Base-by-base conservation (phyloP, 2,797 vertebrate species). In the Urocyon cinereoargenteus region DNA sequence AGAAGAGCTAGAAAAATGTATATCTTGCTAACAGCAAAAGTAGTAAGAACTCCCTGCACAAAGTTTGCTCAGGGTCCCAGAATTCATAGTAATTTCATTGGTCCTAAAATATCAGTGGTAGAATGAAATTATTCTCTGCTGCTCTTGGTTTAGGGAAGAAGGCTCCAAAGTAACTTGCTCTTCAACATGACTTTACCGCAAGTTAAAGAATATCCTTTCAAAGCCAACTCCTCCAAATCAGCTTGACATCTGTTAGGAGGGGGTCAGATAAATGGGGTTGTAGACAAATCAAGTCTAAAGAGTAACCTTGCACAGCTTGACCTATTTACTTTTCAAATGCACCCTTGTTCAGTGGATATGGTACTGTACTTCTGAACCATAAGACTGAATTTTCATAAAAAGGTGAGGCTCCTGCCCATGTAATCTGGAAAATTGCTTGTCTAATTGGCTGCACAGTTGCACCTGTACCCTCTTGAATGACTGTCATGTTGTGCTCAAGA, bases 361-460 rank as follows among this genome's bases (percentile, higher is more conserved):
- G 55, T 21, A 66, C 49, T 61, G 49, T 22, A 13, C 84, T 97
- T 96, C 88, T 59, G 91, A 98, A 89, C 49, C 88, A 49, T 34
- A 82, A 82, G 36, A 77, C 91, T 90, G 72, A 84, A 78, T 95
- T 97, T 97, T 98, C 93, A 82, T 94, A 90, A 97, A 91, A 94
- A 91, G 73, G 68, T 93, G 79, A 96, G n/a, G 53, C 59, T 93
- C 91, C 84, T 96, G 83, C 83, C 75, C 90, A 12, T 93, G 91
- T 93, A 96, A 94, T 97, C 96, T 97, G 93, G 97, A 95, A 97
- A 97, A 98, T 95, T 98, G 90, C 83, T 12, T 93, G 45, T 55
- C 87, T 98, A 10, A 90, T 82, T 97, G 94, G 95, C 45, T 96
- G 49, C 62, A 92, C 85, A 92, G 96, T 73, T 96, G 93, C 51